Percentiles rank a stretch among this genome's conserved stretches.
Evolutionary conservation across 2,888 invertebrate genomes (phyloP).

Genomic region (Sinelater perroti): DNA sequence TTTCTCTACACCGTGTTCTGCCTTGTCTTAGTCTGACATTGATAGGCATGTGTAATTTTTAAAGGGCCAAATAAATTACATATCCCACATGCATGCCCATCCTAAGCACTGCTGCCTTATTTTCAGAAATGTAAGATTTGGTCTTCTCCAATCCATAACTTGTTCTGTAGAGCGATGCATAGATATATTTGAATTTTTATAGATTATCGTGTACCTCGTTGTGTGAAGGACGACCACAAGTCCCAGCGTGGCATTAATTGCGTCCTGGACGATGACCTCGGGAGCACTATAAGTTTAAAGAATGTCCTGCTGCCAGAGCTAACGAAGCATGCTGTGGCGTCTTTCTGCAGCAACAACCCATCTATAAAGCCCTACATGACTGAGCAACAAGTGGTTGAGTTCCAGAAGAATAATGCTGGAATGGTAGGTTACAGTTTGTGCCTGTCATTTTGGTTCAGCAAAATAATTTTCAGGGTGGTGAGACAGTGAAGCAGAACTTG

Average conservation of each 20-base stretch:
- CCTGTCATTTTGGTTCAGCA: neutral
- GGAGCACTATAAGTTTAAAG: slow-evolving; percentile 70
- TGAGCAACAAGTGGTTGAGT: slow-evolving; percentile 70
- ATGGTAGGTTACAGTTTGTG: neutral
- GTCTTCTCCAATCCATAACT: too few species aligned
- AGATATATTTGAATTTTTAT: too few species aligned
- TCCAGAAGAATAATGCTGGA: slow-evolving; percentile 61
- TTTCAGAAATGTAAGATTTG: too few species aligned
- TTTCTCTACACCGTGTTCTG: too few species aligned
- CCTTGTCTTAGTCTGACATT: too few species aligned
- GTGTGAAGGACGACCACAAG: slow-evolving; percentile 2
- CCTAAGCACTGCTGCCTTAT: too few species aligned
- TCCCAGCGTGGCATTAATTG: slow-evolving; percentile 66
- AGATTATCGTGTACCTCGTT: slow-evolving; percentile 25
- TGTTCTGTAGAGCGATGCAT: too few species aligned
- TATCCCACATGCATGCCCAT: too few species aligned
- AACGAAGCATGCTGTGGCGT: slow-evolving; percentile 66
- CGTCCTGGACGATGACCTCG: slow-evolving; percentile 69
- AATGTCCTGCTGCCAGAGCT: slow-evolving; percentile 73
- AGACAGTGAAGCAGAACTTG: slow-evolving; percentile 59
- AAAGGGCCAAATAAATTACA: too few species aligned
- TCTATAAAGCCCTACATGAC: slow-evolving; percentile 67
- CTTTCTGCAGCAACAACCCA: slow-evolving; percentile 65
- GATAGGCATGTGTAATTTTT: too few species aligned
- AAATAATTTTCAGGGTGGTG: neutral